phyloP scores from a whole-genome alignment of 2,113 vertebrate genomes.

The Pseudois nayaur region DNA sequence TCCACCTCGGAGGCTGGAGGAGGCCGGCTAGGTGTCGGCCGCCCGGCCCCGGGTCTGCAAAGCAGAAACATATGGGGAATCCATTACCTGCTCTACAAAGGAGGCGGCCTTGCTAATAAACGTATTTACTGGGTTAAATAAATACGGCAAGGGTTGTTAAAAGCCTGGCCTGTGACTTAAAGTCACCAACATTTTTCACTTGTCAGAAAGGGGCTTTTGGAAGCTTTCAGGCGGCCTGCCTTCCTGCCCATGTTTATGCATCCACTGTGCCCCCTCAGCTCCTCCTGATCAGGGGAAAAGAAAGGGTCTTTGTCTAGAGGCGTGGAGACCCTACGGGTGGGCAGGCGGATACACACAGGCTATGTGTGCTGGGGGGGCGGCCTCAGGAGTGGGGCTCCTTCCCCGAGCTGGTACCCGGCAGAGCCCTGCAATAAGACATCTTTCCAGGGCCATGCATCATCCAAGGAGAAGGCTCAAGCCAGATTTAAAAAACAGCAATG shows the following conservation, averaged over 20 bases:
- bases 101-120: constrained; percentile 84
- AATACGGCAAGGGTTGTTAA: constrained; percentile 83
- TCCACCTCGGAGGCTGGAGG: constrained; percentile 80
- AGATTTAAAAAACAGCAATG: rapidly evolving
- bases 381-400: neutral
- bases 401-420: rapidly evolving
- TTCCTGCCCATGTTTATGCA: constrained; percentile 67
- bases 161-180: constrained; percentile 77
- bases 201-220: constrained; percentile 81
- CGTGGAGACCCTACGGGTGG: constrained; percentile 4
- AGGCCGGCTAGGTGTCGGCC: constrained; percentile 81
- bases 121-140: constrained; percentile 87
- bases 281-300: constrained; percentile 2
- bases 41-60: constrained; percentile 77
- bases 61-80: constrained; percentile 86
- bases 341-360: neutral
- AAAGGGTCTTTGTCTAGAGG: constrained; percentile 62
- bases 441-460: rapidly evolving
- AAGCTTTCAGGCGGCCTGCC: constrained; percentile 71
- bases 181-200: constrained; percentile 83
- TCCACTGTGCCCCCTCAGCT: neutral
- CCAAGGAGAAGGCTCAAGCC: neutral
- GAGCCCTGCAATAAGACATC: neutral
- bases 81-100: constrained; percentile 88
- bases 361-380: neutral